Percentiles rank a stretch among this genome's conserved stretches.
Conservation (phyloP, 1,140 invertebrate species). For the Macrobrachium rosenbergii region DNA sequence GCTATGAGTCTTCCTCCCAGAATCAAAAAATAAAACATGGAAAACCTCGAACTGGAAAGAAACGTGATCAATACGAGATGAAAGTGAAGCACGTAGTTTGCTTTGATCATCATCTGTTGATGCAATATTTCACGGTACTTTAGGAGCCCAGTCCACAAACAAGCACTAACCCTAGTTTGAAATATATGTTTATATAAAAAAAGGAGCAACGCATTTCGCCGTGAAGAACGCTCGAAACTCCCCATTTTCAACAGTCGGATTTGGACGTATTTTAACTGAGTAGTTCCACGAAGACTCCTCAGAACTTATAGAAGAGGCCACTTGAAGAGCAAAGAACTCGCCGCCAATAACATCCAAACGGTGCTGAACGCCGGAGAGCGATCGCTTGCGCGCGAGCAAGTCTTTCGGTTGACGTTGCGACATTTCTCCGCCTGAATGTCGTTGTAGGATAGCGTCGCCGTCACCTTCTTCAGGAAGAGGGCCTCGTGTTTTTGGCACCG, state of each 20-base stretch:
- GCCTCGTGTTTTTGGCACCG: conserved; percentile 36
- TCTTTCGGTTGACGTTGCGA: conserved; percentile 12
- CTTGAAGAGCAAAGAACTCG: not conserved
- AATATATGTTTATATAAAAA: not conserved
- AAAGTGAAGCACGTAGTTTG: no score
- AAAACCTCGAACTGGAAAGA: no score
- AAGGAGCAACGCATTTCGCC: not conserved
- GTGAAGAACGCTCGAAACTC: no score
- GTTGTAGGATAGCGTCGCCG: conserved; percentile 51
- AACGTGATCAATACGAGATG: no score
- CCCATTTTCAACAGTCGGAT: not conserved
- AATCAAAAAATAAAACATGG: not conserved
- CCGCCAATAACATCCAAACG: not conserved
- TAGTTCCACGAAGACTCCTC: not conserved
- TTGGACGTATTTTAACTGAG: not conserved
- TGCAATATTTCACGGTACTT: not conserved
- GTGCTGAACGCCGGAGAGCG: not conserved
- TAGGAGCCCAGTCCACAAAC: no score
- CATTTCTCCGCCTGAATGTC: conserved; percentile 49
- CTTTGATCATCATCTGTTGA: no score
- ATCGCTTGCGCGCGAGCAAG: conserved; percentile 11
- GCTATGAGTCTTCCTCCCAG: not conserved
- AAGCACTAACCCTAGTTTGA: not conserved
- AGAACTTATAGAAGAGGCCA: not conserved
- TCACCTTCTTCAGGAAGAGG: conserved; percentile 50